phyloP scores from a whole-genome alignment of 2,797 vertebrate genomes.

The Perodicticus potto region DNA sequence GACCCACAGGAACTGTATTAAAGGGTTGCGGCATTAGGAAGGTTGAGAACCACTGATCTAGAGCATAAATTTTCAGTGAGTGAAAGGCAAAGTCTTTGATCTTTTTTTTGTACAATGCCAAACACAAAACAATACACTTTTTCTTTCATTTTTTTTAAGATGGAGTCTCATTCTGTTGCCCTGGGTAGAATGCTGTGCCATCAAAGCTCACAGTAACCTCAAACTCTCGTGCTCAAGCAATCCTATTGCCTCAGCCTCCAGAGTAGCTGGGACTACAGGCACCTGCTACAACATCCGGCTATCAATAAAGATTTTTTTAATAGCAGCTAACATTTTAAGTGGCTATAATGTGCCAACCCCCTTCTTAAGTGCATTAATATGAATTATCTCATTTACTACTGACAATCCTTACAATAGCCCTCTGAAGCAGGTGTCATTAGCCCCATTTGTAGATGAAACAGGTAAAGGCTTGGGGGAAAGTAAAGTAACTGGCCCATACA shows the following conservation, averaged over 20 bases:
- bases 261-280: no score
- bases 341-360: background rate
- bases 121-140: background rate
- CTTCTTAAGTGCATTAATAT: background rate
- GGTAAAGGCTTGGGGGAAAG: background rate
- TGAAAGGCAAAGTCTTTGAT: background rate
- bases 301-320: background rate
- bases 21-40: no score
- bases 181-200: no score
- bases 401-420: background rate
- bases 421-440: background rate
- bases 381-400: background rate
- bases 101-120: background rate
- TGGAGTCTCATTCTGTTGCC: no score
- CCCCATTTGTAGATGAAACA: background rate
- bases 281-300: no score
- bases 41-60: no score
- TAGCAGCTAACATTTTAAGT: background rate
- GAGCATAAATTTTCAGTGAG: background rate
- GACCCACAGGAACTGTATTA: no score
- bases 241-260: no score
- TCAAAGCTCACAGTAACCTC: no score
- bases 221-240: no score
- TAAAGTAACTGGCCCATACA: background rate
- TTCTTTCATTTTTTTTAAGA: no score